phyloP scores from a whole-genome alignment of 2,888 invertebrate genomes.

The Thumatha senex region DNA sequence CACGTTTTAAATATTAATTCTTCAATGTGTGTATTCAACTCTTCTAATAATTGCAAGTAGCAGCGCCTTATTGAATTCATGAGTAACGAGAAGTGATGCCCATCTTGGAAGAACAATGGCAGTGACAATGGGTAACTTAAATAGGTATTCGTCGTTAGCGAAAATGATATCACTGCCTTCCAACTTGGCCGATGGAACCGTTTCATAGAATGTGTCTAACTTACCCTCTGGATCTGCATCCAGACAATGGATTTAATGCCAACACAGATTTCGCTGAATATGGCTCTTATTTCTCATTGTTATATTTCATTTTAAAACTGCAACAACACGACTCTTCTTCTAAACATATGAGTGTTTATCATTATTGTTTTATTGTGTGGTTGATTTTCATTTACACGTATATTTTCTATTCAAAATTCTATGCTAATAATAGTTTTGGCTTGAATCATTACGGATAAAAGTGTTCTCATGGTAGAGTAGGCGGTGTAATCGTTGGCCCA shows the following conservation, averaged over 20 bases:
- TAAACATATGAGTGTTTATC: constrained; percentile 7
- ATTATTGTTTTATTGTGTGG: constrained; percentile 7
- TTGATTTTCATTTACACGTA: constrained; percentile 15
- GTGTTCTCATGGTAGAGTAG: constrained; percentile 48
- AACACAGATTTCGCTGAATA: constrained; percentile 34
- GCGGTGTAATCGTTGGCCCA: constrained; percentile 65
- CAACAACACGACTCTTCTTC: constrained; percentile 16
- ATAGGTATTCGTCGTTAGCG: constrained; percentile 46
- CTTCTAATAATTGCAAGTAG: constrained; percentile 24
- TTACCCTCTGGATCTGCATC: constrained; percentile 30
- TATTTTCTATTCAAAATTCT: constrained; percentile 23
- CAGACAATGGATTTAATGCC: constrained; percentile 40
- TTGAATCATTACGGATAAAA: constrained; percentile 40
- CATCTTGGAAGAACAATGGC: constrained; percentile 57
- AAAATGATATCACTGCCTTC: constrained; percentile 57
- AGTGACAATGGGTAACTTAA: constrained; percentile 61
- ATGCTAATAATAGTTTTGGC: constrained; percentile 35
- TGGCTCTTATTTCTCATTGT: constrained; percentile 39
- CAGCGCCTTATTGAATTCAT: constrained; percentile 32
- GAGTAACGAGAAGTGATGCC: constrained; percentile 54
- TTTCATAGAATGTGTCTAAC: constrained; percentile 49
- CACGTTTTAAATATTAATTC: constrained; percentile 11
- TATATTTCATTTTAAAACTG: constrained; percentile 24
- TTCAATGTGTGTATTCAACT: constrained; percentile 17
- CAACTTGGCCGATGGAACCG: constrained; percentile 41